Base-by-base conservation (phyloP, 2,797 vertebrate species). In the Phrynocephalus vlangalii region DNA sequence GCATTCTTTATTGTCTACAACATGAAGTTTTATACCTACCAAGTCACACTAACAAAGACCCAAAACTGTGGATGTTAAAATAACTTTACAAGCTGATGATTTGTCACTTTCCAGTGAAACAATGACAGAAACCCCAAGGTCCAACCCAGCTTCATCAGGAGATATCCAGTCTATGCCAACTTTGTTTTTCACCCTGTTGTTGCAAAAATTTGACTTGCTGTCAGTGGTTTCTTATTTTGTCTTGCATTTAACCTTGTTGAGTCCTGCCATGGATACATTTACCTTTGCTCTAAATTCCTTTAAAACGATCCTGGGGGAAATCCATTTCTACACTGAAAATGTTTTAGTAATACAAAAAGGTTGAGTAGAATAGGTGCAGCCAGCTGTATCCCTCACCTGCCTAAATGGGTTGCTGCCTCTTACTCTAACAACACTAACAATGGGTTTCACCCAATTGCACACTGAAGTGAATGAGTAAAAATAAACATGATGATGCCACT, bases 161-260 rank as follows among this genome's bases (percentile, higher is more conserved):
- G 70, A 75, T 70, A 75, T 86, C 56, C 33, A 48, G 56, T 86
- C 56, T 79, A 24, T 71, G 7, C 50, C 82, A 75, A 38, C 82
- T 52, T 26, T 60, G 50, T 84, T 84, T 73, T 84, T 24, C 11
- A 73, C 73, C 70, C 38, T 60, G 11, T 73, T 73, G 52, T n/a
- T 71, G 70, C 33, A 38, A 79, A 22, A 52, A 85, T 67, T 44
- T 33, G 15, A 72, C 3, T 78, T 78, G 44, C 77, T 66, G n/a
- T 85, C 30, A 81, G 56, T n/a, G 18, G 18, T 38, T 15, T 66
- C n/a, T 73, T 63, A 8, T 60, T 60, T 63, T 81, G 78, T 24
- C 71, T 81, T 50, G 26, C 44, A 38, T 56, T 76, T 83, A 71
- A 83, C 44, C 56, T 73, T 44, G 28, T 13, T n/a, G 28, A 63